A percentile compares a stretch with the other conserved stretches of the same genome.
These are phyloP conservation scores for Tetragonula carbonaria DNA, from an alignment of 2,888 invertebrate genomes.

Conservation along the genomic window DNA sequence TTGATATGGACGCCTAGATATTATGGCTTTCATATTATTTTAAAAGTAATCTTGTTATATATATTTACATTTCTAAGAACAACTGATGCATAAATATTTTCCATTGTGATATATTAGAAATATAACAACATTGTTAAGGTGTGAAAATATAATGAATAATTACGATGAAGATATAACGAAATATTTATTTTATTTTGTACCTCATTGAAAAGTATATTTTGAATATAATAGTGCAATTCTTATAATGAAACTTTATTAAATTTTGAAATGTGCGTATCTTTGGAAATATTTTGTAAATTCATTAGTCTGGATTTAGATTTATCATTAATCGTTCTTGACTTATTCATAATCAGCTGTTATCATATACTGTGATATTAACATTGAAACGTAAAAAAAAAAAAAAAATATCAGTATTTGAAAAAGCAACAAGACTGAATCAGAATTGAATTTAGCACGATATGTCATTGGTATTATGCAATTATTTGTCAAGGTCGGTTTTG, in stretches of 20 bases:
- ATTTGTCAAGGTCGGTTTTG: not conserved
- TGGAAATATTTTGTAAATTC: too few species aligned
- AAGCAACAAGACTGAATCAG: too few species aligned
- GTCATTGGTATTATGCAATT: constrained; percentile 5
- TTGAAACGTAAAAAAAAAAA: too few species aligned
- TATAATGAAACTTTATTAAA: not conserved
- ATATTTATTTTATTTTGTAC: not conserved
- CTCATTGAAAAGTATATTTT: not conserved
- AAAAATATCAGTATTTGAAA: too few species aligned
- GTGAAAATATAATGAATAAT: not conserved
- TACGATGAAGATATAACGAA: too few species aligned
- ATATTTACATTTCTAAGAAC: not conserved
- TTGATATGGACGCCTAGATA: not conserved
- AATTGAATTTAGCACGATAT: not conserved
- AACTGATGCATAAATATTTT: not conserved
- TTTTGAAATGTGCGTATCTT: too few species aligned
- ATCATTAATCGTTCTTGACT: not conserved
- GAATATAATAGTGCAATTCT: not conserved
- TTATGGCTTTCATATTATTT: not conserved
- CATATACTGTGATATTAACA: too few species aligned
- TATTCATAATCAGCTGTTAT: not conserved
- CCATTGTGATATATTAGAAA: not conserved
- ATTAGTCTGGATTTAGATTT: too few species aligned
- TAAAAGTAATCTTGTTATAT: not conserved
- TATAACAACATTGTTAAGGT: not conserved